phyloP scores from a whole-genome alignment of 2,113 vertebrate species.

The Hippocampus abdominalis region DNA sequence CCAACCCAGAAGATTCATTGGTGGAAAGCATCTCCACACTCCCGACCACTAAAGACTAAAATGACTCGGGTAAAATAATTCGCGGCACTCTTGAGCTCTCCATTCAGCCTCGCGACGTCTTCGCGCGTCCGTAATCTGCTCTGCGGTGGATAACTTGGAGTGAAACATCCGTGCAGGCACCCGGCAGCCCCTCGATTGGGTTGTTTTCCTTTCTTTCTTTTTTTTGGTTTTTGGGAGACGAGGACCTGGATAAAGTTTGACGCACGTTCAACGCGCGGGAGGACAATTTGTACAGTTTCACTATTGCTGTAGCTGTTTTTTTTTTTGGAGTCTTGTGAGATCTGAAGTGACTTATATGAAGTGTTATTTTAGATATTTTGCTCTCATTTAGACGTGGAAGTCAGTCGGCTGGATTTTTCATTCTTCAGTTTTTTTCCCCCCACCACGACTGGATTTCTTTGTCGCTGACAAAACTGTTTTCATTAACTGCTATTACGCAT shows the following conservation, averaged over 20 bases:
- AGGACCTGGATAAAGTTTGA: constrained; percentile 42
- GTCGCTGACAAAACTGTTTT: background rate
- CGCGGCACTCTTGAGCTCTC: constrained; percentile 61
- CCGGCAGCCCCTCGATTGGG: constrained; percentile 7
- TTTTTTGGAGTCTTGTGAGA: constrained; percentile 11
- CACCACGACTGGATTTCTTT: constrained; percentile 46
- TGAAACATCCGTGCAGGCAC: constrained; percentile 39
- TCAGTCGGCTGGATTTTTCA: constrained; percentile 18
- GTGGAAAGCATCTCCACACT: constrained; percentile 59
- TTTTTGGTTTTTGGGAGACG: background rate
- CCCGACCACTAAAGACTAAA: constrained; percentile 70
- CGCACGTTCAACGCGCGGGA: constrained; percentile 46
- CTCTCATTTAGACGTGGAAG: constrained; percentile 13
- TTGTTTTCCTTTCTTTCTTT: background rate
- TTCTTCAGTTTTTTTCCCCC: constrained; percentile 2
- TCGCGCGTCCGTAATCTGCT: constrained; percentile 23
- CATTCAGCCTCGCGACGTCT: constrained; percentile 47
- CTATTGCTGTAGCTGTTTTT: constrained; percentile 13
- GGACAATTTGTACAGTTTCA: constrained; percentile 22
- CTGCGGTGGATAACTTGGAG: constrained; percentile 54
- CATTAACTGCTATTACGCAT: background rate
- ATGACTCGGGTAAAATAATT: constrained; percentile 76
- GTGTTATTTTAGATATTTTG: background rate
- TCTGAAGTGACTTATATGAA: constrained; percentile 12
- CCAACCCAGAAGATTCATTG: constrained; percentile 70